Evolutionary conservation across 2,113 vertebrate species (phyloP), one percentile per base, ranked within the genome.

Genomic region (Actenoides hombroni): DNA sequence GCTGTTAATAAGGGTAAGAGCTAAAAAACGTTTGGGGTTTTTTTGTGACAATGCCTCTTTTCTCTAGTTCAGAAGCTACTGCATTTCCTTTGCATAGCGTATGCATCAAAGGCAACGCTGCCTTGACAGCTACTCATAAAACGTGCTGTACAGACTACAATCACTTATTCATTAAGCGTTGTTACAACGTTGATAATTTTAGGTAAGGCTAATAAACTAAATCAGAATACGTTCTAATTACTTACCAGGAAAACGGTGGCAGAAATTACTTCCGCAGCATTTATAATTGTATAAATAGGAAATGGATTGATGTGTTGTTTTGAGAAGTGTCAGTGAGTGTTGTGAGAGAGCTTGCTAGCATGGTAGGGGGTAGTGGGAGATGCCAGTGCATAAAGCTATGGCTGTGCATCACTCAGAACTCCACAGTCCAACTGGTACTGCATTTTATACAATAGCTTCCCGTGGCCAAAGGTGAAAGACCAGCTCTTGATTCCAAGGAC

Each of bases 161-260:
- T 31, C 1, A 4, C 0, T n/a, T 0, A 57, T 51, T 19, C 20
- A 31, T 21, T 51, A 12, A 37, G 40, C 29, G 3, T 6, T 46
- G 21, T 44, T 68, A 19, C 6, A 25, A 7, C 11, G 28, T 21
- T 33, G 11, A 10, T 51, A 18, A 8, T 2, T 68, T 53, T 61
- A 51, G 5, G 3, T 19, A 35, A 77, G 19, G 9, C 28, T 31
- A 19, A 8, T 17, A 1, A 11, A 14, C 9, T 35, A 33, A 48
- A 31, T 57, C 23, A 8, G 28, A 46, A 16, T 21, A 4, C 3
- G 1, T 5, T 37, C 37, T 7, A 25, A 1, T n/a, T 54, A 11
- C 26, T 19, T 31, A 23, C 11, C 9, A 17, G 9, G 33, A 56
- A 68, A 70, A 21, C 12, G 18, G 5, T n/a, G 24, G 18, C 31